These are phyloP conservation scores for Ectropis grisescens DNA, from an alignment of 1,140 invertebrate species.

Conservation along the genomic window DNA sequence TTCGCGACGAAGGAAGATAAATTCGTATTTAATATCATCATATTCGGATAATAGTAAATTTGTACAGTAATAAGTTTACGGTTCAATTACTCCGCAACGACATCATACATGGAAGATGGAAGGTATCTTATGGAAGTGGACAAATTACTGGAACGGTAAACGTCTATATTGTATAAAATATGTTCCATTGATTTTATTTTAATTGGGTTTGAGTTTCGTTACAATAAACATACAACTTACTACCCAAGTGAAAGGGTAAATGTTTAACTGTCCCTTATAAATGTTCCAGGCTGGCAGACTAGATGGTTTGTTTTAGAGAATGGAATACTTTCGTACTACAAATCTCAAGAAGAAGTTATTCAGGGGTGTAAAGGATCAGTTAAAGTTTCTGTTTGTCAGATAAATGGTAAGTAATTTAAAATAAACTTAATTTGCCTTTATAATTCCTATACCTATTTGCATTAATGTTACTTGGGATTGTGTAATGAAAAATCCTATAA, in stretches of 20 bases:
- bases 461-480: too few relatives aligned
- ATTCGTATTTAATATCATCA: too few relatives aligned
- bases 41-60: too few relatives aligned
- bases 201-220: neutral
- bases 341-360: conserved; percentile 85
- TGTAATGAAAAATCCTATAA: too few relatives aligned
- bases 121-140: conserved; percentile 86
- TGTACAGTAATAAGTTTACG: too few relatives aligned
- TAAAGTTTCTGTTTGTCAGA: conserved; percentile 86
- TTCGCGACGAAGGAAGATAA: too few relatives aligned
- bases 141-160: conserved; percentile 87
- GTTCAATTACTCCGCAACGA: too few relatives aligned
- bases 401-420: conserved; percentile 75
- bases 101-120: too few relatives aligned
- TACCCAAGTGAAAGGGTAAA: neutral
- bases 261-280: neutral
- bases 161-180: too few relatives aligned
- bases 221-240: too few relatives aligned
- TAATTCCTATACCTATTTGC: too few relatives aligned
- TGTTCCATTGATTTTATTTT: neutral
- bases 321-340: conserved; percentile 86
- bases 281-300: conserved; percentile 83
- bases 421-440: too few relatives aligned
- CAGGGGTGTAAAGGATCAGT: conserved; percentile 89
- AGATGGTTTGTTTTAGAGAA: conserved; percentile 88